These are phyloP conservation scores for Melanotaenia pygmaea DNA, from an alignment of 2,797 vertebrate species.

Conservation along the genomic window DNA sequence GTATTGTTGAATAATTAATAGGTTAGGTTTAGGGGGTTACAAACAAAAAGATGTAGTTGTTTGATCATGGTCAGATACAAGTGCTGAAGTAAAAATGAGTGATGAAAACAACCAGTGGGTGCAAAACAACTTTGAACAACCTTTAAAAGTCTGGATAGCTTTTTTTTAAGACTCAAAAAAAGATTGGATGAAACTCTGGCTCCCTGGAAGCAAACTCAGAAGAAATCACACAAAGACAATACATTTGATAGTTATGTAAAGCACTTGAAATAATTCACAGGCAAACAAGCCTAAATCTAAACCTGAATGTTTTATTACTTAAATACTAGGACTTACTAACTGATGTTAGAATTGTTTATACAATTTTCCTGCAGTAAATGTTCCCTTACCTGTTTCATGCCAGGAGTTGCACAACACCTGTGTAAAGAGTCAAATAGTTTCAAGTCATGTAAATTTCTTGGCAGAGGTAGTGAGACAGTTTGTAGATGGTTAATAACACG, in stretches of 20 bases:
- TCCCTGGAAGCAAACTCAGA: neutral
- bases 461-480: constrained; percentile 8
- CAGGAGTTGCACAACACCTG: neutral
- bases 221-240: neutral
- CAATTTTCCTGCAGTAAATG: neutral
- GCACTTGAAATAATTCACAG: neutral
- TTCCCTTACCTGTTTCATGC: neutral
- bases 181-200: neutral
- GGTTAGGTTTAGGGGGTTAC: neutral
- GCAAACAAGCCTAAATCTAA: neutral
- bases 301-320: neutral
- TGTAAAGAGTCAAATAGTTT: neutral
- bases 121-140: neutral
- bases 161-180: neutral
- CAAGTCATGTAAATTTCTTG: constrained; percentile 2
- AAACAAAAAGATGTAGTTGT: neutral
- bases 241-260: neutral
- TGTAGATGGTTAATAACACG: constrained; percentile 8
- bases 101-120: neutral
- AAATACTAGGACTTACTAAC: neutral
- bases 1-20: neutral
- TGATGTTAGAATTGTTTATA: neutral
- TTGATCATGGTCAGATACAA: neutral
- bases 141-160: too few relatives aligned
- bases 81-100: neutral